Evolutionary conservation across 2,797 vertebrate genomes (phyloP).

Genomic region (Nyctalus aviator): DNA sequence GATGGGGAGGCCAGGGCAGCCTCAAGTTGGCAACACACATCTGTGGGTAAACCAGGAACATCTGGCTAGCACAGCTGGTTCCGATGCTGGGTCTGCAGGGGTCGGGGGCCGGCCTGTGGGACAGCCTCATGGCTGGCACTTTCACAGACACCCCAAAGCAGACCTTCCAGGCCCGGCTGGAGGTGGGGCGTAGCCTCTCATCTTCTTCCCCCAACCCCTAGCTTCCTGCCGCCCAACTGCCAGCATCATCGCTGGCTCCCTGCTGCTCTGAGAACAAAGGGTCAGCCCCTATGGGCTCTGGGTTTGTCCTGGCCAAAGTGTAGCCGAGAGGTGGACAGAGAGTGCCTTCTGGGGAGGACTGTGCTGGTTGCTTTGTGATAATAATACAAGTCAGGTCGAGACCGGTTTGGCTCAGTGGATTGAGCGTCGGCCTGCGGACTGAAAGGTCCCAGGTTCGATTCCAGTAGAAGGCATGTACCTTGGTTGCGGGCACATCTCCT

Average conservation of each 20-base stretch:
- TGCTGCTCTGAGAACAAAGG: background rate
- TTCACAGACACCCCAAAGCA: background rate
- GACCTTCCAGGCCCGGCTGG: background rate
- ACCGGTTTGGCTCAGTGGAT: no score
- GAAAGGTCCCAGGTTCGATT: no score
- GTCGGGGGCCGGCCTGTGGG: slow-evolving; percentile 13
- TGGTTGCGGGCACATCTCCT: no score
- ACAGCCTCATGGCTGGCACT: background rate
- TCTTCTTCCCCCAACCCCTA: background rate
- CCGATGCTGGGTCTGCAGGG: background rate
- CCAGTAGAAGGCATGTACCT: no score
- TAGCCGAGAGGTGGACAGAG: background rate
- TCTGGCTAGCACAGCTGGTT: slow-evolving; percentile 78
- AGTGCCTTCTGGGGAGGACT: background rate
- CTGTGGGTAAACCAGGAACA: slow-evolving; percentile 80
- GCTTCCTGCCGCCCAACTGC: background rate
- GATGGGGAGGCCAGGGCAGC: background rate
- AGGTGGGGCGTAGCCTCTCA: background rate
- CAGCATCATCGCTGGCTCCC: background rate
- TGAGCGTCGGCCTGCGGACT: no score
- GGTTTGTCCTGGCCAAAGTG: background rate
- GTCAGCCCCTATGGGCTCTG: background rate
- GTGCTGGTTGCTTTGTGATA: background rate
- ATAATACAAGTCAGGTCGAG: background rate
- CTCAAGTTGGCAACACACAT: slow-evolving; percentile 26